A percentile compares a stretch with the other conserved stretches of the same genome.
These are phyloP conservation scores for Dendrolimus punctatus DNA, from an alignment of 1,140 invertebrate species.

Conservation along the genomic window DNA sequence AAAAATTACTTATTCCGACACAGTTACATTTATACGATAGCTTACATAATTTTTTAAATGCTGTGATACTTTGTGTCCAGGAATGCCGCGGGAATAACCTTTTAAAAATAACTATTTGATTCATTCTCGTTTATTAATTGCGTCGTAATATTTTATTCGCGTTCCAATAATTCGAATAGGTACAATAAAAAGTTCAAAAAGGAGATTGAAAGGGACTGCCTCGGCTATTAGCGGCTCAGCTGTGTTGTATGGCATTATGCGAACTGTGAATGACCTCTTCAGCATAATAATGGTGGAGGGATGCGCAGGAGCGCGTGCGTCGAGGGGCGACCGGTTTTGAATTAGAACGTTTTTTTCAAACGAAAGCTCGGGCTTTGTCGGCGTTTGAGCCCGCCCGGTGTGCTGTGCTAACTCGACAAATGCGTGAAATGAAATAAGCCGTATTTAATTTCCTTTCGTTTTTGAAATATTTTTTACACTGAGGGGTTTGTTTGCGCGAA, in stretches of 20 bases:
- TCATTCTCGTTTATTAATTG: background rate
- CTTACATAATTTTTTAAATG: too few relatives aligned
- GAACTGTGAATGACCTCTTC: slow-evolving; percentile 70
- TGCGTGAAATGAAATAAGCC: slow-evolving; percentile 65
- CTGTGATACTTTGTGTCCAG: too few relatives aligned
- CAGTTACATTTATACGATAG: too few relatives aligned
- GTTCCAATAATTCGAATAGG: slow-evolving; percentile 13
- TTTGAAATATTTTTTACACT: slow-evolving; percentile 50
- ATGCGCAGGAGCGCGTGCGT: slow-evolving; percentile 67
- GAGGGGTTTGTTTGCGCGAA: slow-evolving; percentile 27
- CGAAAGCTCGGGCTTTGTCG: slow-evolving; percentile 44
- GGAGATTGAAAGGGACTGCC: slow-evolving; percentile 22
- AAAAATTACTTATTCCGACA: too few relatives aligned
- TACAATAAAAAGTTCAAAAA: slow-evolving; percentile 28
- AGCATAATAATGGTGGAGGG: slow-evolving; percentile 66
- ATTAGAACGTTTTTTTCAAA: slow-evolving; percentile 68
- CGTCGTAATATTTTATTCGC: background rate
- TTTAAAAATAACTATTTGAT: too few relatives aligned
- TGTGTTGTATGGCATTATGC: slow-evolving; percentile 56
- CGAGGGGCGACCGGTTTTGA: slow-evolving; percentile 68
- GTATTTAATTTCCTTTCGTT: slow-evolving; percentile 65
- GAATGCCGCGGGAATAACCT: too few relatives aligned
- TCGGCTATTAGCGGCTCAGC: slow-evolving; percentile 44
- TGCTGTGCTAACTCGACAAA: slow-evolving; percentile 69
- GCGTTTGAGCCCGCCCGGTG: slow-evolving; percentile 49